Evolutionary conservation across 2,888 invertebrate genomes (phyloP), one percentile per base, ranked within the genome.

Genomic region (Chalcosyrphus nemorum): DNA sequence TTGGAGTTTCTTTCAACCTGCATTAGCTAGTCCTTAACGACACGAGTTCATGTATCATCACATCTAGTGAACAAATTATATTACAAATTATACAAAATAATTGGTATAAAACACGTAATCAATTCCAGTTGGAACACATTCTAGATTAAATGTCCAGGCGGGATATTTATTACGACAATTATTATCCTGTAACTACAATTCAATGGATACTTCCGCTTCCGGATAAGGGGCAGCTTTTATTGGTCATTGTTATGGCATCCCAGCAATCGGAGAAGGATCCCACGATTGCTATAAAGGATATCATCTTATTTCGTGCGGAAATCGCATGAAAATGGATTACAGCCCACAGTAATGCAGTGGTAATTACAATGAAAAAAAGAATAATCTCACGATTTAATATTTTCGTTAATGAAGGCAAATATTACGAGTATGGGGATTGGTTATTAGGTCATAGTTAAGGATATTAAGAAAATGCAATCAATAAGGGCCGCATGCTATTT

Each of bases 101-200:
- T 7, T 9, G 13, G 9, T 24, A 21, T 38, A 38, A 38, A 17
- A 24, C 41, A 41, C 57, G 24, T 41, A 59, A 59, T 59, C 57
- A 13, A 27, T 24, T 41, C 9, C 57, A 41, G 24, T 13, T 41
- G 41, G 13, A 24, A 41, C 41, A 24, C 15, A 24, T 27, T 52
- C 15, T 11, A 45, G 52, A 52, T 38, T 38, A 52, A 66, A 38
- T 38, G 27, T 19, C 27, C 38, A 66, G 15, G 4, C n/a, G 24
- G 24, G 15, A 24, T 24, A 38, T 50, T 65, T 65, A 50, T 65
- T 65, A 27, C 65, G n/a, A 38, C 24, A 15, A 52, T 66, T 41
- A 52, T 52, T 52, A 41, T 57, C 21, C 21, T 65, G 35, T 38
- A 35, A 24, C 24, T 19, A 17, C 17, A 9, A 19, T 29, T 43